Conservation (phyloP, 2,113 vertebrate genomes). For the Paradoxurus hermaphroditus region DNA sequence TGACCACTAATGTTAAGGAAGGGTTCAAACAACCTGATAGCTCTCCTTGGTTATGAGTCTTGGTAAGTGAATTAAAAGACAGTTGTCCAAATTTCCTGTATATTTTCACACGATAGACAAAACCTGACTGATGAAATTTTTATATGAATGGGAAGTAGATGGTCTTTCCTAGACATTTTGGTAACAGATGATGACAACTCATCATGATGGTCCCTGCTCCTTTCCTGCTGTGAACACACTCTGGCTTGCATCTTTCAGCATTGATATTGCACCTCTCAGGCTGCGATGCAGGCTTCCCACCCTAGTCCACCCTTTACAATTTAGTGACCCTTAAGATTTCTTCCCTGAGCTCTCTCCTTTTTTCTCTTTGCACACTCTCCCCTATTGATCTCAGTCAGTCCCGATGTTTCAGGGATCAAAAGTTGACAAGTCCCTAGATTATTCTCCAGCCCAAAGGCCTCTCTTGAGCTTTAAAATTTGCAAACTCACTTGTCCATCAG, state of each 20-base stretch:
- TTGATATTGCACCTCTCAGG: neutral
- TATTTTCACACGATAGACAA: neutral
- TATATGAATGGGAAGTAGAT: neutral
- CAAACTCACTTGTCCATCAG: neutral
- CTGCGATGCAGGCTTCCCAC: fast-evolving
- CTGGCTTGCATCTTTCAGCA: neutral
- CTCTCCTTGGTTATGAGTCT: neutral
- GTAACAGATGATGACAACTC: neutral
- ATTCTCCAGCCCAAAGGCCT: neutral
- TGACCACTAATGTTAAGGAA: neutral
- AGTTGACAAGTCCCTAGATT: neutral
- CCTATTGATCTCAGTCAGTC: neutral
- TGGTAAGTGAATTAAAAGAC: neutral
- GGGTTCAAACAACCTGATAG: neutral
- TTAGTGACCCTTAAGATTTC: neutral
- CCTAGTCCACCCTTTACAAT: neutral
- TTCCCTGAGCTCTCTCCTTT: neutral
- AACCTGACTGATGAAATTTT: neutral
- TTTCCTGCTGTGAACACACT: neutral
- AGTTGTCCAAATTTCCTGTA: neutral
- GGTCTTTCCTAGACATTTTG: neutral
- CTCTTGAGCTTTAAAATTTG: constrained; percentile 15
- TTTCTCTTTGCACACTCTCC: neutral
- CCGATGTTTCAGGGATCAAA: neutral
- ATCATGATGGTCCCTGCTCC: neutral